Evolutionary conservation across 1,140 invertebrate genomes (phyloP).

Genomic region (Zaprionus ornatus): DNA sequence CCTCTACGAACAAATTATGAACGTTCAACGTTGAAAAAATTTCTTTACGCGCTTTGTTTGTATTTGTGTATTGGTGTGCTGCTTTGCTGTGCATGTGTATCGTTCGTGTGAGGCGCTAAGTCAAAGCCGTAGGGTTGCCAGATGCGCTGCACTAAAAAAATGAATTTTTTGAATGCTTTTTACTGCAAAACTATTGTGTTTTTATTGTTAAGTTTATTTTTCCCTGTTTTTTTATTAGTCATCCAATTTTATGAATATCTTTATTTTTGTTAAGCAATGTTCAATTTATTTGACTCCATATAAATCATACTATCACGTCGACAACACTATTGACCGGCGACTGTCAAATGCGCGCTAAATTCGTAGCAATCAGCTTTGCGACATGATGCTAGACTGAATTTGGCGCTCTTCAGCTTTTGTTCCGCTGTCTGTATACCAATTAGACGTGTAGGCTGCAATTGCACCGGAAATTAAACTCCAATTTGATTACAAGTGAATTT

Average conservation of each 20-base stretch:
- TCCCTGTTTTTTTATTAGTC: neutral
- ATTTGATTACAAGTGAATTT: neutral
- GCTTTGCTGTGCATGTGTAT: constrained; percentile 45
- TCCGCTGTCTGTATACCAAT: constrained; percentile 3
- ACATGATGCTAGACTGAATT: constrained; percentile 21
- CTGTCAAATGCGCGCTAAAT: constrained; percentile 34
- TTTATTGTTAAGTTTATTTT: neutral
- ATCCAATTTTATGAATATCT: neutral
- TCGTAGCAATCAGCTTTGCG: constrained; percentile 48
- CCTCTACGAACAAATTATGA: constrained; percentile 61
- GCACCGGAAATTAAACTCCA: constrained; percentile 1
- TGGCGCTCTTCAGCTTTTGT: constrained; percentile 24
- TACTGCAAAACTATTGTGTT: neutral
- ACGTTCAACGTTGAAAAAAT: constrained; percentile 58
- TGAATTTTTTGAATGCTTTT: neutral
- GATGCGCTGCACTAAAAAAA: neutral
- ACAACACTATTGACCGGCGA: constrained; percentile 42
- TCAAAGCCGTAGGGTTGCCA: constrained; percentile 52
- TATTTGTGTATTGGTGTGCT: constrained; percentile 52
- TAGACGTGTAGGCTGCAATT: constrained; percentile 1
- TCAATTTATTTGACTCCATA: neutral
- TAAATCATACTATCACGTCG: neutral
- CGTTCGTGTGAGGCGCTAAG: constrained; percentile 59
- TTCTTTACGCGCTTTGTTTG: constrained; percentile 41
- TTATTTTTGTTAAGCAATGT: rapidly evolving